phyloP scores from a whole-genome alignment of 2,113 vertebrate species.

The Spermophilus dauricus region DNA sequence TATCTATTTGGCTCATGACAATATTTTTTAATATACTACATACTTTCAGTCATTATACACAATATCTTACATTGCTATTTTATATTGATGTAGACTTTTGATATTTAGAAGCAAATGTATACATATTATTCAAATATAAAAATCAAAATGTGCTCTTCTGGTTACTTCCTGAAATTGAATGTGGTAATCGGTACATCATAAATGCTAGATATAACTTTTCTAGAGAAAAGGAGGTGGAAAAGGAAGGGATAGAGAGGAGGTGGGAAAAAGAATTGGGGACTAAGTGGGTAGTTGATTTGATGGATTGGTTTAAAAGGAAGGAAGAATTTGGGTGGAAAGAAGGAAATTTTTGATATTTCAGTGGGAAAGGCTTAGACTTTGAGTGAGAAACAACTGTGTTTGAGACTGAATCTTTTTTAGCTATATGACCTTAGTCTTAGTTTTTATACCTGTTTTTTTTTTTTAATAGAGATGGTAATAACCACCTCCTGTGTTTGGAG shows the following conservation, averaged over 20 bases:
- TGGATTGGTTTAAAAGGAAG: neutral
- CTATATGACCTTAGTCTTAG: neutral
- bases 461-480: neutral
- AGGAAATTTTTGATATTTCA: slow-evolving; percentile 25
- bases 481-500: neutral
- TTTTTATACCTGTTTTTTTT: slow-evolving; percentile 27
- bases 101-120: slow-evolving; percentile 3
- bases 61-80: neutral
- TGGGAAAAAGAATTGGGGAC: neutral
- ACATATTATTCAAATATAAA: neutral
- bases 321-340: neutral
- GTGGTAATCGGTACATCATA: neutral
- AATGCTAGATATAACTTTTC: neutral
- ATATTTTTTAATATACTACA: neutral
- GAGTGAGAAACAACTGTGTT: slow-evolving; percentile 14
- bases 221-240: neutral
- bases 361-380: neutral
- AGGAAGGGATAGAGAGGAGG: neutral
- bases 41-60: neutral
- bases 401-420: neutral
- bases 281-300: neutral
- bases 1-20: neutral
- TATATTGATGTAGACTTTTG: neutral
- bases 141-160: neutral
- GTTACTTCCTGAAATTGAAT: neutral